Evolutionary conservation across 2,113 vertebrate genomes (phyloP), one percentile per base, ranked within the genome.

Genomic region (Anas platyrhynchos): DNA sequence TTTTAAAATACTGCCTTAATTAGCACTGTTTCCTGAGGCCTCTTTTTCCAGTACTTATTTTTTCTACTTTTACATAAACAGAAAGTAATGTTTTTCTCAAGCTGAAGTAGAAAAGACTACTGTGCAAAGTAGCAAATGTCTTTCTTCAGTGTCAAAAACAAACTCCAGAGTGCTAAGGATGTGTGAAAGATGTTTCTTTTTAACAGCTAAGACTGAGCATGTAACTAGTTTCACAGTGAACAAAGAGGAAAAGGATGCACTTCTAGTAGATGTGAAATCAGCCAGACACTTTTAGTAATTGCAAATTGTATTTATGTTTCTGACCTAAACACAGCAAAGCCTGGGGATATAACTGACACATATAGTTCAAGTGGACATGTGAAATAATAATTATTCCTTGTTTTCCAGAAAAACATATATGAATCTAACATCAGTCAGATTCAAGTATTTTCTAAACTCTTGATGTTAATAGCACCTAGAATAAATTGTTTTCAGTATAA

Each of bases 31-130:
- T 96, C 54, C 87, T 62, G 72, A 76, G 73, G 41, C 94, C 83
- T 97, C 72, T 91, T 95, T 88, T 93, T 95, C 83, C 86, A 95
- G 58, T 54, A 55, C 38, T 91, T 94, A 76, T 91, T 94, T 96
- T 86, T 95, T 77, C 67, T 50, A 46, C 77, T 86, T 96, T 88
- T 93, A 68, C 29, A 84, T 74, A 86, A 71, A 84, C 77, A 95
- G 93, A 95, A 94, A 81, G 81, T 86, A 93, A 69, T 91, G 48
- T 75, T 93, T 95, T 94, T 71, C 78, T 91, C 66, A 78, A 78
- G 46, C 44, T 76, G 66, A 96, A 95, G 62, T 89, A 86, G 63
- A 95, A 95, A 96, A 97, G 66, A 73, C 87, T 89, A 74, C 48
- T 78, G 16, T 92, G 69, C 59, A 50, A 86, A 94, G 81, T 84